Percentiles rank a stretch among this genome's conserved stretches.
Conservation (phyloP, 2,797 vertebrate genomes). For the Pygocentrus nattereri region DNA sequence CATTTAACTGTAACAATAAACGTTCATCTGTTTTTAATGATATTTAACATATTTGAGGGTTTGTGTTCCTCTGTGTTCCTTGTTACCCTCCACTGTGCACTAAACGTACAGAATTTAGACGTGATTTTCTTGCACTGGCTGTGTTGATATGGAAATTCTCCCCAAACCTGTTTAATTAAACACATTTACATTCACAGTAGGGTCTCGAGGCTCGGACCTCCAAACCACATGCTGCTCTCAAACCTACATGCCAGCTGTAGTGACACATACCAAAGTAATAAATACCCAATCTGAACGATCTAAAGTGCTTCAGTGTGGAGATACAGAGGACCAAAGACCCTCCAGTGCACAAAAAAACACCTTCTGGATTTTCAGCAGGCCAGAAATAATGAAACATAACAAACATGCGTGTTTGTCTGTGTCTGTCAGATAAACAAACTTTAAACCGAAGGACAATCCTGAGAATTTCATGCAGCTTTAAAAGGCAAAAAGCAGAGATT, state of each 20-base stretch:
- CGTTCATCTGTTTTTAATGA: no score
- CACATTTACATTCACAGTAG: neutral
- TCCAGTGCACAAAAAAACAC: no score
- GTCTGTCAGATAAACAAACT: no score
- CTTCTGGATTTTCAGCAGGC: neutral
- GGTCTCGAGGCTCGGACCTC: neutral
- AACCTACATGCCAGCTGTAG: neutral
- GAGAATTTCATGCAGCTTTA: no score
- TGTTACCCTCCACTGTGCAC: no score
- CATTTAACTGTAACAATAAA: no score
- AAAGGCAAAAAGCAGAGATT: no score
- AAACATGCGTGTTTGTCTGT: neutral
- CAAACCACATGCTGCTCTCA: conserved; percentile 25
- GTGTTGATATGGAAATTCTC: neutral
- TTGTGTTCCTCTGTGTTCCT: no score
- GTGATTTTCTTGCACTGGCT: neutral
- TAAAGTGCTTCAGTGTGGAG: neutral
- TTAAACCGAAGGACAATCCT: no score
- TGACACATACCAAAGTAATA: neutral
- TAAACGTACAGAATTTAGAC: no score
- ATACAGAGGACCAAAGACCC: no score
- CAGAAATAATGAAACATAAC: neutral
- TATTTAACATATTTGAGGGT: no score
- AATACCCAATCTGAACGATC: neutral
- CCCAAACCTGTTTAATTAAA: neutral